Conservation (phyloP, 2,113 vertebrate genomes). For the Aleadryas rufinucha region DNA sequence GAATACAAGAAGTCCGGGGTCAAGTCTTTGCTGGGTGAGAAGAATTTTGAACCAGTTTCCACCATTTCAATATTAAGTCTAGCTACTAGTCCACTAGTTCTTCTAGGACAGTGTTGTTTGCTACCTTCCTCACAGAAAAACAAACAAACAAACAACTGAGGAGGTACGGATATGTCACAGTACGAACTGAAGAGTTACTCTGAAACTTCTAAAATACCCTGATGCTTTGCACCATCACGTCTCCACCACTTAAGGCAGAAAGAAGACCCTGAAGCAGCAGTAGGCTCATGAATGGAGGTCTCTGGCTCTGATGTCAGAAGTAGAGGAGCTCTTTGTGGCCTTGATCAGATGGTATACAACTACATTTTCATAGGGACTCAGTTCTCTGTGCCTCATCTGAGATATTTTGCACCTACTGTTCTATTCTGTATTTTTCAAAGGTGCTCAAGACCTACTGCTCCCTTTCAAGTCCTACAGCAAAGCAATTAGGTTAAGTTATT, state of each 20-base stretch:
- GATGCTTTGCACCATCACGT: background rate
- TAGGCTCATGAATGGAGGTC: background rate
- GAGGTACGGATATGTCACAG: background rate
- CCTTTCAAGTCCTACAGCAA: slow-evolving; percentile 38
- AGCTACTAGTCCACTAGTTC: background rate
- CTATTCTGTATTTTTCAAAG: slow-evolving; percentile 44
- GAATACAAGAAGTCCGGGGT: background rate
- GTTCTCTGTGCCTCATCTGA: slow-evolving; percentile 2
- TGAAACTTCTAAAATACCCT: background rate
- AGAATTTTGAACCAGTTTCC: background rate
- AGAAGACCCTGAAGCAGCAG: background rate
- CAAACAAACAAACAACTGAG: background rate
- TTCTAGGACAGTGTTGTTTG: background rate
- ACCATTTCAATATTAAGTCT: background rate
- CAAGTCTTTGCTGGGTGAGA: background rate
- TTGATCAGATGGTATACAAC: background rate
- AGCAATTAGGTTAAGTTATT: slow-evolving; percentile 64
- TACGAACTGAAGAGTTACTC: background rate
- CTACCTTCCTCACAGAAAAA: background rate
- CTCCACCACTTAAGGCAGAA: background rate
- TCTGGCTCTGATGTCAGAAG: slow-evolving; percentile 15
- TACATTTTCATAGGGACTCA: background rate
- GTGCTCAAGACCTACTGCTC: slow-evolving; percentile 47
- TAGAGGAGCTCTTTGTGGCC: background rate
- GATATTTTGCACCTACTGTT: slow-evolving; percentile 17